Base-by-base conservation (phyloP, 2,113 vertebrate species). In the Entelurus aequoreus region DNA sequence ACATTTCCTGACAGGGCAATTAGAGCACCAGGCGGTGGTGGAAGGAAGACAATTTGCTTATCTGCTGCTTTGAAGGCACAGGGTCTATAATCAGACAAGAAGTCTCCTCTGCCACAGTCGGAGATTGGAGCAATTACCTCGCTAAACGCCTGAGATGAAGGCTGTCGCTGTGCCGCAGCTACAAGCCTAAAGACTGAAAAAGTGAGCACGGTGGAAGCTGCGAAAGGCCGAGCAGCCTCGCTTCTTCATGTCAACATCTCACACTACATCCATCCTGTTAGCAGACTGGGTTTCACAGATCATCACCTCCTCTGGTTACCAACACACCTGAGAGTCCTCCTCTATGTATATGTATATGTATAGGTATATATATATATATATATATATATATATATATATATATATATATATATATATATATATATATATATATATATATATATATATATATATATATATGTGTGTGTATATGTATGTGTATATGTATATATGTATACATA, bases 261-360 rank as follows among this genome's bases (percentile, higher is more conserved):
- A 79, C 75, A 79, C 85, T 81, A 64, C 81, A 83, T 84, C 77
- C 65, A 81, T 70, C 79, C 69, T 82, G 84, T 84, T 83, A 86
- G 78, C 75, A 76, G 81, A 86, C 80, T 82, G 74, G 76, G 79
- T 84, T 84, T 79, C 77, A 66, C 74, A 60, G 79, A 76, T 83
- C 78, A 78, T 80, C 73, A 62, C 38, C 40, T 52, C 73, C 64
- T 62, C 71, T 72, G 77, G 81, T 84, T 80, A 84, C 81, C 60
- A 79, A 84, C 75, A 76, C 36, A 82, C 64, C 63, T 63, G 4
- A 69, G 59, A 62, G 75, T 68, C 79, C 28, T 28, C 28, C 28
- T 28, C 28, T 28, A 28, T 28, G 28, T 28, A 28, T 28, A 28
- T 28, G 4, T 28, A 28, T 28, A 28, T 28, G 3, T 28, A 3